A percentile compares a stretch with the other conserved stretches of the same genome.
These are phyloP conservation scores for Tylochromis polylepis DNA, from an alignment of 2,113 vertebrate genomes.

Conservation along the genomic window DNA sequence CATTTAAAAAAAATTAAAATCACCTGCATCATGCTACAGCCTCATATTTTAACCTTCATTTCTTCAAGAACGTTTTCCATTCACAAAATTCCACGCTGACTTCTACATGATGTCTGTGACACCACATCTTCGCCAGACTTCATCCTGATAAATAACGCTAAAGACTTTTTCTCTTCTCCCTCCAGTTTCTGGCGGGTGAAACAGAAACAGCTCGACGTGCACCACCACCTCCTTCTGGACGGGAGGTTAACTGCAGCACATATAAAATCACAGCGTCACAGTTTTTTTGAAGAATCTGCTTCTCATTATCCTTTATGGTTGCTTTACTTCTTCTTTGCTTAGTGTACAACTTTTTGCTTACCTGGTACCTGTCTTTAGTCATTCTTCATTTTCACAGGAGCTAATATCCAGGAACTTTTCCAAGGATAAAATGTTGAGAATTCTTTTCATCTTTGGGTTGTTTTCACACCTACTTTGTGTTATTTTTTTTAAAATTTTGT, in stretches of 20 bases:
- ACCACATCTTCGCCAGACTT: not conserved
- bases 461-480: not conserved
- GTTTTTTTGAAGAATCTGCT: not conserved
- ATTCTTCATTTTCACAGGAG: not conserved
- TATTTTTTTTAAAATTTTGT: not conserved
- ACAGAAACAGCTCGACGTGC: not conserved
- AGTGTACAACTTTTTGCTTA: not conserved
- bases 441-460: not conserved
- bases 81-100: not conserved
- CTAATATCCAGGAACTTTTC: not conserved
- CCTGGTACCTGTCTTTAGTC: no score
- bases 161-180: not conserved
- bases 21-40: not conserved
- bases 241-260: not conserved
- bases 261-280: not conserved
- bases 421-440: not conserved
- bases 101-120: not conserved
- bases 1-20: not conserved
- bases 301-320: not conserved
- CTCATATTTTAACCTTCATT: not conserved
- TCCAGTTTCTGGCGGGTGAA: not conserved
- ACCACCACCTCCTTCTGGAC: not conserved
- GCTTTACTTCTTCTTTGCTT: not conserved
- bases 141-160: not conserved
- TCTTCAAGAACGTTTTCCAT: not conserved